phyloP scores from a whole-genome alignment of 1,140 invertebrate species.

The Papilio xuthus region DNA sequence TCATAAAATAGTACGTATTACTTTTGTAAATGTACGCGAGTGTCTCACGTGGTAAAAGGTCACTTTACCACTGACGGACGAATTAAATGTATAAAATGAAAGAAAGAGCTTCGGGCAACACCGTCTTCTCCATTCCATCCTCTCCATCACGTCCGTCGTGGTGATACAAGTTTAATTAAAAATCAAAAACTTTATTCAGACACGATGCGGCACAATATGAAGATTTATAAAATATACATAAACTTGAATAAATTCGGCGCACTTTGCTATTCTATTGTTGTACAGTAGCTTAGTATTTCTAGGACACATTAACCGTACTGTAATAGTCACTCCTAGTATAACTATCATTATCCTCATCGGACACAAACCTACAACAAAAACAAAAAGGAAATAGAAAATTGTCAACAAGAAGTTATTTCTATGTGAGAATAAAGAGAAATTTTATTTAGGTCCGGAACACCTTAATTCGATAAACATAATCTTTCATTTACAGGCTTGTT shows the following conservation, averaged over 20 bases:
- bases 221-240: not conserved
- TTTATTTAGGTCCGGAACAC: conserved; percentile 73
- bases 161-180: conserved; percentile 17
- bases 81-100: conserved; percentile 68
- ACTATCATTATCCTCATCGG: not conserved
- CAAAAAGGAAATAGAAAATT: conserved; percentile 39
- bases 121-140: conserved; percentile 9
- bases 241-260: too few relatives aligned
- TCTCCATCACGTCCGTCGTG: conserved; percentile 6
- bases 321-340: not conserved
- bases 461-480: conserved; percentile 80
- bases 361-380: not conserved
- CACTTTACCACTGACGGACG: conserved; percentile 63
- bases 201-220: not conserved
- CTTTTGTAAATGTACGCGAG: conserved; percentile 45
- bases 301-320: too few relatives aligned
- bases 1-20: conserved; percentile 28
- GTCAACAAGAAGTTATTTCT: conserved; percentile 58
- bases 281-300: too few relatives aligned
- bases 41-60: conserved; percentile 74
- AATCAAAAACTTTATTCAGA: not conserved
- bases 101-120: conserved; percentile 42
- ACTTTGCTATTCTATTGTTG: too few relatives aligned
- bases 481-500: conserved; percentile 78
- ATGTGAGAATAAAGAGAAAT: conserved; percentile 66